A percentile compares a stretch with the other conserved stretches of the same genome.
phyloP scores from a whole-genome alignment of 2,113 vertebrate species.

The Proteles cristata region DNA sequence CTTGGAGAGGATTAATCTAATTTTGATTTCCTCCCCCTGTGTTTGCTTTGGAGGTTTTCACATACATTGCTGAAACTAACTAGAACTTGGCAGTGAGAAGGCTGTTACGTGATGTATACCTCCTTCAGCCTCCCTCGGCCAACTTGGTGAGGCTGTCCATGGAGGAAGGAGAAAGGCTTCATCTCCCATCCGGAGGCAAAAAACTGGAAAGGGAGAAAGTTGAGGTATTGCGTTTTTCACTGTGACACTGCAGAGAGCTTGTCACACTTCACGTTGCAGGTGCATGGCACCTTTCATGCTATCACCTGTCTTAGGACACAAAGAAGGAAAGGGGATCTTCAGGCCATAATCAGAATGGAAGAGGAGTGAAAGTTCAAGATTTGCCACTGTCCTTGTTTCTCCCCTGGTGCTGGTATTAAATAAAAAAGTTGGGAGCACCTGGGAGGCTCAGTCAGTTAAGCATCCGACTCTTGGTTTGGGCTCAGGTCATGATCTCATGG shows the following conservation, averaged over 20 bases:
- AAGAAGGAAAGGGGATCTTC: neutral
- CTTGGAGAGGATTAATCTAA: slow-evolving; percentile 86
- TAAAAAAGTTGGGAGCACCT: no score
- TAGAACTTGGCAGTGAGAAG: slow-evolving; percentile 78
- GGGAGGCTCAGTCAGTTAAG: no score
- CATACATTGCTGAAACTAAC: slow-evolving; percentile 65
- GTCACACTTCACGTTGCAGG: neutral
- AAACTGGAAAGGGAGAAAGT: slow-evolving; percentile 9
- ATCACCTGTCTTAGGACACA: neutral
- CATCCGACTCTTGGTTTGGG: no score
- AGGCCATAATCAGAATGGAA: neutral
- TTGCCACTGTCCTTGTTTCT: neutral
- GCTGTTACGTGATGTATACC: slow-evolving; percentile 74
- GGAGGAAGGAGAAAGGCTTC: slow-evolving; percentile 63
- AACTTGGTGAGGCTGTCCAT: slow-evolving; percentile 36
- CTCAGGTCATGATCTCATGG: no score
- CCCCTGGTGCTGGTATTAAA: neutral
- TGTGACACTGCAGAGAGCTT: neutral
- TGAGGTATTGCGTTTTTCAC: neutral
- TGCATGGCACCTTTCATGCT: neutral
- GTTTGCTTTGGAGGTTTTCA: slow-evolving; percentile 85
- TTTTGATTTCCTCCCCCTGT: slow-evolving; percentile 83
- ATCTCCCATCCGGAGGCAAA: slow-evolving; percentile 57
- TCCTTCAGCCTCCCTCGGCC: slow-evolving; percentile 57
- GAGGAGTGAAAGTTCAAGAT: neutral